Conservation (phyloP, 2,113 vertebrate species). For the Lipophrys pholis region DNA sequence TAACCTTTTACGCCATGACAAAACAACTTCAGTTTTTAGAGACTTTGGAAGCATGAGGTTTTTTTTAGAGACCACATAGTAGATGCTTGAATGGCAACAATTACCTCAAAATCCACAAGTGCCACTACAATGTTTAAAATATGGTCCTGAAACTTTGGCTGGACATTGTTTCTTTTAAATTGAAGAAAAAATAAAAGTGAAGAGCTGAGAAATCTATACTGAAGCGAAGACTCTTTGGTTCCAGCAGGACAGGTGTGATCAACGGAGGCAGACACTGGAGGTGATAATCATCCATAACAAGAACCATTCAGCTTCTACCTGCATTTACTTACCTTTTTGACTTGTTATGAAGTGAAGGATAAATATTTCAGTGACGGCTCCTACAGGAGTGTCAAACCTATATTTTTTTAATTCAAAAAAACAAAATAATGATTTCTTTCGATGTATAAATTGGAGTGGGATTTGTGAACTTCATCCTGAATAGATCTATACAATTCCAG, state of each 20-base stretch:
- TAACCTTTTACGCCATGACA: constrained; percentile 16
- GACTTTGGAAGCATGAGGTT: neutral
- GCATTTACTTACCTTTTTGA: neutral
- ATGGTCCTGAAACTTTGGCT: constrained; percentile 8
- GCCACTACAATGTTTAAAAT: neutral
- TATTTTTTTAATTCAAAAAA: neutral
- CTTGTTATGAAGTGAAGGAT: neutral
- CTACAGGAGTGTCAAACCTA: neutral
- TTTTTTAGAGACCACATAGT: constrained; percentile 7
- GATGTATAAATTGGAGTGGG: constrained; percentile 8
- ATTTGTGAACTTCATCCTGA: constrained; percentile 32
- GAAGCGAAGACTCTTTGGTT: constrained; percentile 26
- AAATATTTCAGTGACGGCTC: neutral
- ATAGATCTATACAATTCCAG: constrained; percentile 41
- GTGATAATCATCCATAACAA: constrained; percentile 31
- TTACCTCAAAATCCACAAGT: neutral
- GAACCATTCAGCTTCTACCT: constrained; percentile 11
- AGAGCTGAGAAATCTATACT: neutral
- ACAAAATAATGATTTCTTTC: constrained; percentile 18
- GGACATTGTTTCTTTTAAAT: neutral
- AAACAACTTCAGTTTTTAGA: constrained; percentile 17
- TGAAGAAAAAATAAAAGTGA: neutral
- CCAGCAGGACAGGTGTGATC: constrained; percentile 9
- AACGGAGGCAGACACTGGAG: constrained; percentile 8
- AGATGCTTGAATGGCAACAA: neutral